Evolutionary conservation across 2,797 vertebrate species (phyloP), one percentile per base, ranked within the genome.

Genomic region (Sciurus carolinensis): DNA sequence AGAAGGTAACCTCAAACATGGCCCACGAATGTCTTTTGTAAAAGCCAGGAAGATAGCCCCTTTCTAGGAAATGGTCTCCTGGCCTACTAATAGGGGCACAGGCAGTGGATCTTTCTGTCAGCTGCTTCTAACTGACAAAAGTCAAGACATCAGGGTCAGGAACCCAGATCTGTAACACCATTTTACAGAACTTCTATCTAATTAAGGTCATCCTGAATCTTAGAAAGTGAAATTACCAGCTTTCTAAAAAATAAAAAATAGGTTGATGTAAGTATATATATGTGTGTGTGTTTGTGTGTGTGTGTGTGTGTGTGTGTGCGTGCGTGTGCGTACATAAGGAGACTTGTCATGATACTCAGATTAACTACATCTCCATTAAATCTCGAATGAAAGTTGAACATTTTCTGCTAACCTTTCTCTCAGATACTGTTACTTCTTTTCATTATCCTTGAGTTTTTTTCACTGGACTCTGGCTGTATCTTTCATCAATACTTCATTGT

Each of bases 1-100:
- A 50, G 0, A 84, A 98, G 98, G 98, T 98, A 97, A 97, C 13
- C 13, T 39, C 18, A 10, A 33, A 52, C 13, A 11, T 47, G 42
- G 50, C 42, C 44, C 44, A 17, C 39, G 6, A 2, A 11, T 1
- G 36, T 14, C 22, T n/a, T 30, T 14, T 11, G 62, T 62, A 36
- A 77, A 57, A 54, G 9, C 47, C 11, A 13, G 64, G 10, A 7
- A 64, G 47, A 22, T 1, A 30, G 26, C 3, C 1, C 11, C 30
- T 33, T 42, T n/a, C 26, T 12, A 24, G 64, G 72, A 81, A 66
- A 22, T 1, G 6, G 13, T 26, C 17, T 54, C 39, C 9, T n/a
- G 8, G 36, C 5, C 39, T 36, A 3, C 59, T 86, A 47, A 47
- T 3, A 11, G 17, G 54, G 26, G 2, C 2, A 7, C 26, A n/a